Evolutionary conservation across 1,140 invertebrate species (phyloP), one percentile per base, ranked within the genome.

Genomic region (Drosophila virilis): DNA sequence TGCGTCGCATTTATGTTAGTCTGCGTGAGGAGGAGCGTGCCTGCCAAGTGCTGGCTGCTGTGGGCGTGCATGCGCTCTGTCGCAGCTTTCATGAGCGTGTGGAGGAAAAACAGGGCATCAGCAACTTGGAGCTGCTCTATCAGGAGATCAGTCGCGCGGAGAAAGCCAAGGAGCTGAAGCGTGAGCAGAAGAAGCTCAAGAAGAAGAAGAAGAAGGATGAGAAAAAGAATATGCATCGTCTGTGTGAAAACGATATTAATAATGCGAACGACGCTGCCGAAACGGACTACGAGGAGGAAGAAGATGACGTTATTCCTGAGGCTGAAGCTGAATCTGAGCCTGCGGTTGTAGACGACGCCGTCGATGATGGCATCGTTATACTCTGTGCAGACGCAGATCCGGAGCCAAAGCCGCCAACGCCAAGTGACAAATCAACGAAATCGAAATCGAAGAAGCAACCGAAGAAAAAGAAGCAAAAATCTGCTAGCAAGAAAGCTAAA

Each of bases 51-150:
- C 94, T 98, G 57, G 97, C 97, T 58, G 97, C 96, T 61, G 96
- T 98, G 8, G 97, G 96, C 1, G 95, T 98, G 3, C 96, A 98
- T 91, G 96, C 97, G 7, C 93, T 98, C 9, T 96, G 96, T 81
- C 95, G 97, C 77, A 98, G 96, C 92, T 98, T 98, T 93, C 96
- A 98, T 94, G 96, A 96, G 75, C 96, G 97, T 8, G 95, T 98
- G 37, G 97, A 98, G 93, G 94, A 94, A 8, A 98, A 98, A 92
- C 96, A 96, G 91, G 97, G 97, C 35, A 95, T 97, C 5, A 97
- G 97, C 8, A 97, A 98, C 90, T 93, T 98, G 66, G 96, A 97
- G 93, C 91, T 97, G 42, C 91, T 97, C 1, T 97, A 96, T 83
- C 95, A 97, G 72, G 96, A 97, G 93, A 93, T 98, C 52, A 95